phyloP scores from a whole-genome alignment of 2,888 invertebrate species.

The Dryobota labecula region DNA sequence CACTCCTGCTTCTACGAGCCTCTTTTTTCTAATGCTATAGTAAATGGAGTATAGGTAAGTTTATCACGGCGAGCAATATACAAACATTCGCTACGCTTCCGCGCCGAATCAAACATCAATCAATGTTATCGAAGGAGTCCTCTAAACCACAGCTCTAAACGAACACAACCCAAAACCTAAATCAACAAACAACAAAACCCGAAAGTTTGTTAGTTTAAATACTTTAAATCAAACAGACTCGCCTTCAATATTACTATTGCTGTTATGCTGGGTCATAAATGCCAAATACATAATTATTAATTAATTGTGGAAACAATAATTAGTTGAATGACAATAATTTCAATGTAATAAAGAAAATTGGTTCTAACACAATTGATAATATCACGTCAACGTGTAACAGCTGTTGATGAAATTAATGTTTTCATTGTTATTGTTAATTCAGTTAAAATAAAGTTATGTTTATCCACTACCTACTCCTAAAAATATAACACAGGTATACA shows the following conservation, averaged over 20 bases:
- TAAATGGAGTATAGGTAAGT: too few species aligned
- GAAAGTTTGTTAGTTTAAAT: too few species aligned
- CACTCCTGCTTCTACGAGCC: too few species aligned
- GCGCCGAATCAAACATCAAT: too few species aligned
- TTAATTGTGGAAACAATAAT: conserved; percentile 3
- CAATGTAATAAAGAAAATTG: conserved; percentile 7
- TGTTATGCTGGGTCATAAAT: not conserved
- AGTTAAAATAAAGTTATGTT: not conserved
- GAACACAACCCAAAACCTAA: too few species aligned
- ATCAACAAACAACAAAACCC: too few species aligned
- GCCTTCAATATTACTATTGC: not conserved
- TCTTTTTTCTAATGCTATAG: too few species aligned
- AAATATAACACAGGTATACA: not conserved
- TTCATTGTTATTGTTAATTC: not conserved
- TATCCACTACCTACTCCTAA: not conserved
- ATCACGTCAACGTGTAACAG: not conserved
- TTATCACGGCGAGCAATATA: too few species aligned
- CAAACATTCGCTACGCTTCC: too few species aligned
- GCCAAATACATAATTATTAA: not conserved
- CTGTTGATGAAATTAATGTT: conserved; percentile 1
- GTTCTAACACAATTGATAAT: conserved; percentile 22
- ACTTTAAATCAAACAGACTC: too few species aligned
- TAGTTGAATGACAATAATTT: conserved; percentile 20
- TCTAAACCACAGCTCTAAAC: too few species aligned
- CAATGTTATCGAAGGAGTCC: too few species aligned